Conservation (phyloP, 2,888 invertebrate genomes). For the Cheiracanthium punctorium region DNA sequence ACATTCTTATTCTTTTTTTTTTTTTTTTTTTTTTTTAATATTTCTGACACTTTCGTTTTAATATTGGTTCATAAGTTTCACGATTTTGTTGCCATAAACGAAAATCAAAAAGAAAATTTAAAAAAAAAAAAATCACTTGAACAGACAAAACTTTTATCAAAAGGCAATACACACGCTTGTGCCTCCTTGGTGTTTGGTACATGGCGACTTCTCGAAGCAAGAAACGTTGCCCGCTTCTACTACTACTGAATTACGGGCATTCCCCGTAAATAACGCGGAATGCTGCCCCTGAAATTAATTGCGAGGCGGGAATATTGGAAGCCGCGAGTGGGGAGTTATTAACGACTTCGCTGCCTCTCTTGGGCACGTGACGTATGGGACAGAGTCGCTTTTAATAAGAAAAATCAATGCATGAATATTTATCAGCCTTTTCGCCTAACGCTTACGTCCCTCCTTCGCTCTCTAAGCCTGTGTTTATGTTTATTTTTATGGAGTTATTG, state of each 20-base stretch:
- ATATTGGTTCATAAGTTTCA: no score
- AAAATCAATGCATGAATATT: slow-evolving; percentile 61
- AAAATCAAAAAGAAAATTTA: no score
- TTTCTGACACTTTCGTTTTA: no score
- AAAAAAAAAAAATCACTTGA: no score
- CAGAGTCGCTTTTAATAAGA: slow-evolving; percentile 34
- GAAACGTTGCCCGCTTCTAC: background rate
- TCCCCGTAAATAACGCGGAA: slow-evolving; percentile 48
- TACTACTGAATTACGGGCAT: slow-evolving; percentile 5
- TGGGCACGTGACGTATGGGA: slow-evolving; percentile 33
- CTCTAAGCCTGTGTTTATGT: background rate
- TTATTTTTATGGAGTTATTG: background rate
- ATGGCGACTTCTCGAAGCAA: no score
- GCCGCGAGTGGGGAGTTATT: slow-evolving; percentile 35
- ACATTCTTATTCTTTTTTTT: no score
- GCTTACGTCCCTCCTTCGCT: slow-evolving; percentile 14
- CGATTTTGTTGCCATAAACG: no score
- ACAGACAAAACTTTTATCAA: no score
- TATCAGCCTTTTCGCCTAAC: slow-evolving; percentile 33
- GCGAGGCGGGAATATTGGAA: slow-evolving; percentile 35
- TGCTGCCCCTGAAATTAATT: slow-evolving; percentile 30
- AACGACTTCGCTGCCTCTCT: slow-evolving; percentile 12
- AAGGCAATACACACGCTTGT: no score
- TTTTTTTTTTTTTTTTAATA: no score
- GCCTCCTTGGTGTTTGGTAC: no score